Percentiles rank a stretch among this genome's conserved stretches.
These are phyloP conservation scores for Drosophila kuntzei DNA, from an alignment of 2,888 invertebrate species.

Conservation along the genomic window DNA sequence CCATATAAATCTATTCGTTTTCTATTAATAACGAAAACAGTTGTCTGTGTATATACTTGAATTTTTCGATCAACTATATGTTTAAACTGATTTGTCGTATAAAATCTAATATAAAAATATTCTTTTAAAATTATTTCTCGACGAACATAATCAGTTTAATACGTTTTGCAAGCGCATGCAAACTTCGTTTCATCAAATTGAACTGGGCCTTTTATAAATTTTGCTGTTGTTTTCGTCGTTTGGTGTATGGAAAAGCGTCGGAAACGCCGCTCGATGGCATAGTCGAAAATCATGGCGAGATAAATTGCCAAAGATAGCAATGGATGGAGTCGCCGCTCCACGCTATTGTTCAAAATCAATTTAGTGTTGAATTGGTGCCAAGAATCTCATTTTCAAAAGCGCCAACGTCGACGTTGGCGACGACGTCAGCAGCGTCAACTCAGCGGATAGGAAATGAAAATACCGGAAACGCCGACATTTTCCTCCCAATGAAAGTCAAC, in stretches of 20 bases:
- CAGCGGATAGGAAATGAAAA: conserved; percentile 58
- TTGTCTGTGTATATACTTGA: neutral
- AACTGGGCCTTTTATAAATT: conserved; percentile 25
- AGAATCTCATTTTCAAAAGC: conserved; percentile 83
- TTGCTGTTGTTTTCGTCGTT: conserved; percentile 30
- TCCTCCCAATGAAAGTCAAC: conserved; percentile 54
- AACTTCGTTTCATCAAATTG: conserved; percentile 44
- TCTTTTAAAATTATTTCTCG: neutral
- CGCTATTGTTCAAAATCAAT: conserved; percentile 84
- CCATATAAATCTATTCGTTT: neutral
- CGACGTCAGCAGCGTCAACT: conserved; percentile 39
- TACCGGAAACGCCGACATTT: conserved; percentile 58
- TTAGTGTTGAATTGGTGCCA: conserved; percentile 85
- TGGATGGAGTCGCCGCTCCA: conserved; percentile 46
- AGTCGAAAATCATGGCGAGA: conserved; percentile 70
- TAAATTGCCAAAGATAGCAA: conserved; percentile 76
- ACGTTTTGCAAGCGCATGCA: conserved; percentile 45
- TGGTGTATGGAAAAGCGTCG: conserved; percentile 37
- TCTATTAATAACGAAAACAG: neutral
- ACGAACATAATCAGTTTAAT: conserved; percentile 8
- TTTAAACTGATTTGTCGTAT: neutral
- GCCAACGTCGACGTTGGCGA: conserved; percentile 22
- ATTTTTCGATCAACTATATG: neutral
- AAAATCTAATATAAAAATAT: neutral
- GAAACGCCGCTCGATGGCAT: conserved; percentile 55